A percentile compares a stretch with the other conserved stretches of the same genome.
phyloP scores from a whole-genome alignment of 2,888 invertebrate genomes.

The Dryobota labecula region DNA sequence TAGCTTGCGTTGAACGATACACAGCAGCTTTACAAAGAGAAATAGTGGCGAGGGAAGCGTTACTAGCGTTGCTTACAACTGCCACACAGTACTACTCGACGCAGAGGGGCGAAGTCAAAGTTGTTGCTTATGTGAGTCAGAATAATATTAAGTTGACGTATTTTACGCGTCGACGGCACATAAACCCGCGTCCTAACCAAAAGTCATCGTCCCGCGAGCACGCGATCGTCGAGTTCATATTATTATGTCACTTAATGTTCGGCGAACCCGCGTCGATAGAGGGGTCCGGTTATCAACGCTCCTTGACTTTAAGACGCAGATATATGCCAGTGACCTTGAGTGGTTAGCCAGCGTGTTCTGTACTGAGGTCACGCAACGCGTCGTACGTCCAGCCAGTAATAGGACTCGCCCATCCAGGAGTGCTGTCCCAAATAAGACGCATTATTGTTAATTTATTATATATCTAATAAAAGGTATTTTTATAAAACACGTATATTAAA shows the following conservation, averaged over 20 bases:
- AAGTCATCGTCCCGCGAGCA: not conserved
- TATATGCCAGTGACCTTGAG: too few relatives aligned
- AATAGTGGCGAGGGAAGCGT: conserved; percentile 94
- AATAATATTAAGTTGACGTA: not conserved
- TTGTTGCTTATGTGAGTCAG: conserved; percentile 96
- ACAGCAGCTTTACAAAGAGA: conserved; percentile 95
- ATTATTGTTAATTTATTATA: too few relatives aligned
- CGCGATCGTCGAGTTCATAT: not conserved
- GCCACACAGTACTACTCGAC: conserved; percentile 97
- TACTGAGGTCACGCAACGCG: too few relatives aligned
- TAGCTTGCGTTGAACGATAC: conserved; percentile 94
- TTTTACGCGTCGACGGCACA: not conserved
- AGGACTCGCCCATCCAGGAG: too few relatives aligned
- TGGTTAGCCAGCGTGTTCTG: too few relatives aligned
- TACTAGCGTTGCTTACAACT: conserved; percentile 94
- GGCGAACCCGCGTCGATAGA: not conserved
- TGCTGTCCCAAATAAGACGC: too few relatives aligned
- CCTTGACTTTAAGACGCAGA: too few relatives aligned
- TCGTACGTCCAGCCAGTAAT: too few relatives aligned
- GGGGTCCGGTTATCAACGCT: too few relatives aligned
- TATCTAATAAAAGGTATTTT: too few relatives aligned
- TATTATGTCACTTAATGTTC: not conserved
- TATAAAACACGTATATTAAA: too few relatives aligned
- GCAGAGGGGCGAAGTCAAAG: conserved; percentile 98
- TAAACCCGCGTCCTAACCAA: not conserved